Evolutionary conservation across 2,888 invertebrate species (phyloP).

Genomic region (Tenodera sinensis): DNA sequence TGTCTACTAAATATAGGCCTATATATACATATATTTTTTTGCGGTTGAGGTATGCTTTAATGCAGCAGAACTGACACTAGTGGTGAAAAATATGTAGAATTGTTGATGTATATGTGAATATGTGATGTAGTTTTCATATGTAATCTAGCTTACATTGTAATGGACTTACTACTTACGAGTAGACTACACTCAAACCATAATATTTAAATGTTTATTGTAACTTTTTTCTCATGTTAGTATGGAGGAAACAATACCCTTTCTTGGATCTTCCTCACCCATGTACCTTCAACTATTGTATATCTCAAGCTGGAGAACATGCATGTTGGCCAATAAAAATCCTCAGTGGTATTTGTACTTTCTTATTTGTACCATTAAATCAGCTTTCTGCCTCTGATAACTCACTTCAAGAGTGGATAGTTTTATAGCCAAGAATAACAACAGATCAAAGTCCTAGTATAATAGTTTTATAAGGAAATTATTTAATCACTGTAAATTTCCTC

Average conservation of each 20-base stretch:
- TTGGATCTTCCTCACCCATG: neutral
- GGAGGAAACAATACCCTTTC: neutral
- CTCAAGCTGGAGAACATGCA: neutral
- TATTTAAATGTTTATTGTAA: neutral
- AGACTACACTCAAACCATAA: neutral
- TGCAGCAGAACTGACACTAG: conserved; percentile 25
- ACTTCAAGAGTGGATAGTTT: too few relatives aligned
- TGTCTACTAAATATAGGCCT: conserved; percentile 11
- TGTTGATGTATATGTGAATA: neutral
- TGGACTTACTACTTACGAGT: neutral
- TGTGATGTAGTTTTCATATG: conserved; percentile 9
- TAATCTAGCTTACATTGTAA: neutral
- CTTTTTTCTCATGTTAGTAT: neutral
- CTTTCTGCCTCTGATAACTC: too few relatives aligned
- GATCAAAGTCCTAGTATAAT: too few relatives aligned
- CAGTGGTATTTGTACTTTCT: neutral
- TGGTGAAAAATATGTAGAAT: neutral
- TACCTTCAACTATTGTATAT: neutral
- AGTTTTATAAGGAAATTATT: too few relatives aligned
- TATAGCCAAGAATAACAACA: too few relatives aligned
- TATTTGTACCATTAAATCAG: too few relatives aligned
- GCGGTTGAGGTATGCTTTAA: conserved; percentile 22
- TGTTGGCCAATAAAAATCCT: neutral
- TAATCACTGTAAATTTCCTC: too few relatives aligned
- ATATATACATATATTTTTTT: conserved; percentile 23